Evolutionary conservation across 1,140 invertebrate genomes (phyloP).

Genomic region (Drosophila carrolli): DNA sequence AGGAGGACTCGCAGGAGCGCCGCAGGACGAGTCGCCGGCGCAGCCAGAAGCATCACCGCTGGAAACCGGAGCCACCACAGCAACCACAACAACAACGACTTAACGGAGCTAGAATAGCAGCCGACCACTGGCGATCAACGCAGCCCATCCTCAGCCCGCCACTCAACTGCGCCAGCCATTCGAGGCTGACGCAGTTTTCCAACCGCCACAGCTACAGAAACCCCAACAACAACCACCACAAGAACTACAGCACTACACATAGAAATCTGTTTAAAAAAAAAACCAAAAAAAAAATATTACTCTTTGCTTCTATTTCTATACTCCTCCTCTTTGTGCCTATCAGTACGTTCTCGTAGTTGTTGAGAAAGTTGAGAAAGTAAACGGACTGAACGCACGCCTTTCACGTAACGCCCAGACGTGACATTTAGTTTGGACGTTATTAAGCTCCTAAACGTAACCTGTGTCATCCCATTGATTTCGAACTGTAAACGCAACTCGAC

Average conservation of each 20-base stretch:
- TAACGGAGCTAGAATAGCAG: slow-evolving; percentile 74
- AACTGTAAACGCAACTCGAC: slow-evolving; percentile 41
- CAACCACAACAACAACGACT: slow-evolving; percentile 58
- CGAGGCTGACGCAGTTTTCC: slow-evolving; percentile 65
- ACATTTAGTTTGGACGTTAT: slow-evolving; percentile 75
- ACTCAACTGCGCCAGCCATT: slow-evolving; percentile 70
- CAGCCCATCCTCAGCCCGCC: slow-evolving; percentile 79
- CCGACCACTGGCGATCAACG: slow-evolving; percentile 81
- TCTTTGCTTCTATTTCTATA: slow-evolving; percentile 75
- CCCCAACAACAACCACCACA: slow-evolving; percentile 51
- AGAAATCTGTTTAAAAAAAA: slow-evolving; percentile 19
- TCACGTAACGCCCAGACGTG: slow-evolving; percentile 44
- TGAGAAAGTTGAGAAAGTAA: slow-evolving; percentile 51
- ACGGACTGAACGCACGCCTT: slow-evolving; percentile 44
- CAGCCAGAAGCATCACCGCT: slow-evolving; percentile 62
- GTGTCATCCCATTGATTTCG: slow-evolving; percentile 78
- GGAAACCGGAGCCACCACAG: slow-evolving; percentile 43
- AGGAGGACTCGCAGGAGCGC: slow-evolving; percentile 30
- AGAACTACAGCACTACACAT: slow-evolving; percentile 62
- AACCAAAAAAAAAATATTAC: slow-evolving; percentile 34
- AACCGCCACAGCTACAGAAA: slow-evolving; percentile 44
- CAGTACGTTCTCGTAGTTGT: slow-evolving; percentile 58
- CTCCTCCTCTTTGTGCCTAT: slow-evolving; percentile 79
- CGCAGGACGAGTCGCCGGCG: slow-evolving; percentile 37
- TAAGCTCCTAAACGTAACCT: slow-evolving; percentile 83